phyloP scores from a whole-genome alignment of 1,140 invertebrate genomes.

The Maconellicoccus hirsutus region DNA sequence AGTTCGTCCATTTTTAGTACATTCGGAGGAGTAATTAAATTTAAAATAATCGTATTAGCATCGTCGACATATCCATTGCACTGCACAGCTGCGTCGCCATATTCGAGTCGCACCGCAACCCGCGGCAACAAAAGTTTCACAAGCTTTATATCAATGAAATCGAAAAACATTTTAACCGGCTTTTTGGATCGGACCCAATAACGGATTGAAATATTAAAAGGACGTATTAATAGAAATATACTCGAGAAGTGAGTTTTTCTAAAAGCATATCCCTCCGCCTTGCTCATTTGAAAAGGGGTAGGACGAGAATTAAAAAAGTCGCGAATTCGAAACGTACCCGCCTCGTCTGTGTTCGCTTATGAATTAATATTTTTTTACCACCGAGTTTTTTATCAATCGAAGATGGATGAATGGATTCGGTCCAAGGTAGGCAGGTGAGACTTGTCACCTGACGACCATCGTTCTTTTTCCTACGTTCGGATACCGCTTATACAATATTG shows the following conservation, averaged over 20 bases:
- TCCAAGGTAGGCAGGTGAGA: conserved; percentile 20
- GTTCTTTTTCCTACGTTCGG: conserved; percentile 3
- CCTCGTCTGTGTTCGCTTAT: neutral
- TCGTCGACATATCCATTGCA: neutral
- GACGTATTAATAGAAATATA: conserved; percentile 15
- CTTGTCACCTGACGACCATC: conserved; percentile 1
- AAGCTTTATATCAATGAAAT: conserved; percentile 19
- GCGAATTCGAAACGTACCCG: conserved; percentile 13
- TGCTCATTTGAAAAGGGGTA: neutral
- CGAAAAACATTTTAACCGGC: neutral
- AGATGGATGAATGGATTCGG: conserved; percentile 18
- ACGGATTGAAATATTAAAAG: conserved; percentile 12
- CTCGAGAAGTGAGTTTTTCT: neutral
- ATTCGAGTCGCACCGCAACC: no score
- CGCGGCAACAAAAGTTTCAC: neutral
- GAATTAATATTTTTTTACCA: neutral
- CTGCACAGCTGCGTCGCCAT: neutral
- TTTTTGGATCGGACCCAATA: neutral
- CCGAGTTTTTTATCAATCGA: conserved; percentile 16
- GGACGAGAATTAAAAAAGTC: conserved; percentile 11
- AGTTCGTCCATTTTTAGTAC: no score
- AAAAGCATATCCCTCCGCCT: neutral
- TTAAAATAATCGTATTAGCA: neutral
- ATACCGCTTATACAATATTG: conserved; percentile 20
- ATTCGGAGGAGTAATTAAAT: neutral